Evolutionary conservation across 2,888 invertebrate genomes (phyloP), one percentile per base, ranked within the genome.

Genomic region (Ennomos erosarius): DNA sequence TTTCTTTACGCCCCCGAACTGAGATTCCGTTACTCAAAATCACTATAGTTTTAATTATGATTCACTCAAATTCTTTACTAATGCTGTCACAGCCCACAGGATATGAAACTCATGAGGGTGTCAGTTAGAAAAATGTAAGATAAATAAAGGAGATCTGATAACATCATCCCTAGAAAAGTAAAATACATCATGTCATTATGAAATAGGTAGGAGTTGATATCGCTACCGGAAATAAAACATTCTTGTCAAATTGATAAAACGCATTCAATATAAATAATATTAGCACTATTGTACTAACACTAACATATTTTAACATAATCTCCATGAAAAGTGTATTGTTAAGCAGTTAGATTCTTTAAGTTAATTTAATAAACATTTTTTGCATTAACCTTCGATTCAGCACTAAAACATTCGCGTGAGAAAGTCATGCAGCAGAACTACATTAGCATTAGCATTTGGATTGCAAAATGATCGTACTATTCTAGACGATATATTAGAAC

Each of bases 381-480:
- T 26, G 38, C 50, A 78, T 75, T 82, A 81, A 79, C 82, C 84
- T 82, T 83, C 72, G 59, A 65, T 68, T 71, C 70, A 56, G 64
- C 66, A 68, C 69, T 59, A 60, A 67, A 71, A 70, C 58, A 68
- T 71, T 71, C 45, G 67, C 71, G 69, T 74, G 77, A 68, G 78
- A 80, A 81, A 81, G 77, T 75, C 66, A 68, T 73, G 70, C 68
- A 57, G 52, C 61, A 67, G 54, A 44, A 43, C 55, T 51, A 38
- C 45, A 50, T 38, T 35, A 45, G 54, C 11, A 46, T 38, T n/a
- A 39, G 55, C 51, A 56, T 64, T 26, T 59, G 47, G 50, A 43
- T 38, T 48, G 34, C 42, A 43, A 34, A 44, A 64, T 59, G 55
- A 55, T 36, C 45, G 33, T 55, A 55, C 39, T 40, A 40, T 48